Evolutionary conservation across 2,113 vertebrate genomes (phyloP).

Genomic region (Passer montanus): DNA sequence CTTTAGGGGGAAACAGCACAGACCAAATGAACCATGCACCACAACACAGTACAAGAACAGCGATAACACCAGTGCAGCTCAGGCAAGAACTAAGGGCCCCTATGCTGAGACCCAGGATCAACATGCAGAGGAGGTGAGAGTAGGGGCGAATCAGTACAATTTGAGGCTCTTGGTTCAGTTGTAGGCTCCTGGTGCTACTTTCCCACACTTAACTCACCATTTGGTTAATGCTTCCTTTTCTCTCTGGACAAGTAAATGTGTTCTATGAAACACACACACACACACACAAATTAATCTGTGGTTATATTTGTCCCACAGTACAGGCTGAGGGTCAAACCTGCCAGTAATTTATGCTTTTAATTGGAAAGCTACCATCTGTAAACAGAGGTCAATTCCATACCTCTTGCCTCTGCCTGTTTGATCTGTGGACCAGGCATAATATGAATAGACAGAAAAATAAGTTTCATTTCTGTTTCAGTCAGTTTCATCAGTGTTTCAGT

Average conservation of each 20-base stretch:
- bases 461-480: not conserved
- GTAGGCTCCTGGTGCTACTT: not conserved
- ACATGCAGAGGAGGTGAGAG: rapidly evolving
- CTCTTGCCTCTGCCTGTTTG: not conserved
- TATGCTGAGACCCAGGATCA: not conserved
- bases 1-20: too few species aligned
- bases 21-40: too few species aligned
- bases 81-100: not conserved
- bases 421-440: not conserved
- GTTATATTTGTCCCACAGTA: not conserved
- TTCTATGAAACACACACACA: not conserved
- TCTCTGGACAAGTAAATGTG: not conserved
- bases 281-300: not conserved
- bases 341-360: not conserved
- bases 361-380: not conserved
- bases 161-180: not conserved
- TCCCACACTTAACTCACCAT: not conserved
- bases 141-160: rapidly evolving
- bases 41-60: rapidly evolving
- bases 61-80: not conserved
- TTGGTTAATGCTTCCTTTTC: not conserved
- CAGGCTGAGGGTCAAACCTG: not conserved
- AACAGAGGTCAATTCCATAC: not conserved
- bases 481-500: too few species aligned
- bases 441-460: not conserved